A percentile compares a stretch with the other conserved stretches of the same genome.
Conservation (phyloP, 2,888 invertebrate genomes). For the Hydraecia micacea region DNA sequence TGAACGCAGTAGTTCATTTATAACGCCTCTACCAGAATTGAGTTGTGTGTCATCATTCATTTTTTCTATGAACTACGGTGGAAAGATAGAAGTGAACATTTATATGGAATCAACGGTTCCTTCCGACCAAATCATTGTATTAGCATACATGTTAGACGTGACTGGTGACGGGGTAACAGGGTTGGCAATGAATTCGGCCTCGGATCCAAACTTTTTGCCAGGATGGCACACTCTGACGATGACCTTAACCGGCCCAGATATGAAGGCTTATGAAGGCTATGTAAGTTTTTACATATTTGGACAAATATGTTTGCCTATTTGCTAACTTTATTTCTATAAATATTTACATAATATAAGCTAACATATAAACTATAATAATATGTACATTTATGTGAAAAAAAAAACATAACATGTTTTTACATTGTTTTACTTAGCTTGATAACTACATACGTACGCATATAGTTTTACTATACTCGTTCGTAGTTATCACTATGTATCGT, state of each 20-base stretch:
- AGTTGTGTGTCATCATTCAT: conserved; percentile 33
- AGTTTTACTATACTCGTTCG: too few species aligned
- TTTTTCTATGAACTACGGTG: background rate
- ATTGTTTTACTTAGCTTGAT: too few species aligned
- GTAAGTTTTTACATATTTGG: conserved; percentile 39
- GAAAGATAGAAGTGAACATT: conserved; percentile 19
- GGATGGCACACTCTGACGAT: conserved; percentile 42
- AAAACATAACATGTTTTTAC: too few species aligned
- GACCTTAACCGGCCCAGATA: conserved; percentile 1
- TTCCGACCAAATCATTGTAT: background rate
- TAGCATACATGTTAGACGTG: background rate
- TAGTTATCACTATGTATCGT: too few species aligned
- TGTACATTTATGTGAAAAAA: too few species aligned
- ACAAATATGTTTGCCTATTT: too few species aligned
- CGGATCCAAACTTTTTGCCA: background rate
- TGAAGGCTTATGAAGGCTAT: conserved; percentile 33
- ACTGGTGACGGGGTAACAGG: background rate
- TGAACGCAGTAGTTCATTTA: conserved; percentile 65
- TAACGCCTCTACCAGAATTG: conserved; percentile 57
- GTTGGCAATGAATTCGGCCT: background rate
- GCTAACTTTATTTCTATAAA: too few species aligned
- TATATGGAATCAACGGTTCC: conserved; percentile 5
- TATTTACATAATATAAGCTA: too few species aligned
- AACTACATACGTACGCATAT: too few species aligned
- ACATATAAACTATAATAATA: too few species aligned